Evolutionary conservation across 1,140 invertebrate genomes (phyloP).

Genomic region (Uloborus diversus): DNA sequence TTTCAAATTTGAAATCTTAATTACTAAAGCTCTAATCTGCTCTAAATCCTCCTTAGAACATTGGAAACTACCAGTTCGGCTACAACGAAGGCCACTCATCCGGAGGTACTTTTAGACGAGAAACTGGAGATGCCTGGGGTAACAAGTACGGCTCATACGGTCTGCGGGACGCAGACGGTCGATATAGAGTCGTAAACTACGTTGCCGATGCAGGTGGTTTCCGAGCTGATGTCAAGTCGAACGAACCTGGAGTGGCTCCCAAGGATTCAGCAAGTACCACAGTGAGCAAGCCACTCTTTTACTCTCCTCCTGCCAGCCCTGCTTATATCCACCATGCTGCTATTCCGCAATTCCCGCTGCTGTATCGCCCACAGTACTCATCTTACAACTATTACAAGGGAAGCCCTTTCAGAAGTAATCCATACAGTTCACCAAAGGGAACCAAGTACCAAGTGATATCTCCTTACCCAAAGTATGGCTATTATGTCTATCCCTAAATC

Average conservation of each 20-base stretch:
- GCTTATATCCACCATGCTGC: background rate
- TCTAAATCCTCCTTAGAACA: no score
- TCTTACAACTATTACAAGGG: slow-evolving; percentile 14
- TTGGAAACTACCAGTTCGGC: slow-evolving; percentile 59
- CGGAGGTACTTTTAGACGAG: slow-evolving; percentile 60
- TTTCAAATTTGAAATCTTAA: no score
- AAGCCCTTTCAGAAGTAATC: background rate
- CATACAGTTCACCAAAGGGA: background rate
- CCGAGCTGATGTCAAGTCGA: slow-evolving; percentile 58
- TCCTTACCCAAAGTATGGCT: slow-evolving; percentile 13
- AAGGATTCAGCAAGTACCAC: slow-evolving; percentile 56
- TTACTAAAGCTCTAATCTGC: no score
- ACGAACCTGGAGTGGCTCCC: slow-evolving; percentile 59
- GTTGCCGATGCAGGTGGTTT: slow-evolving; percentile 59
- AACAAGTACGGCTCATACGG: slow-evolving; percentile 61
- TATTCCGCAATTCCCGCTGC: slow-evolving; percentile 6
- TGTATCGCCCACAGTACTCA: background rate
- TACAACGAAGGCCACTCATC: slow-evolving; percentile 60
- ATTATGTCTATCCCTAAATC: slow-evolving; percentile 36
- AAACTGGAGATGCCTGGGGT: slow-evolving; percentile 58
- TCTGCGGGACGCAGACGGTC: slow-evolving; percentile 60
- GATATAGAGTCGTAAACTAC: slow-evolving; percentile 60
- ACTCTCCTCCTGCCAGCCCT: background rate
- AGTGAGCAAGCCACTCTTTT: slow-evolving; percentile 57
- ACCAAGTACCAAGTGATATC: background rate